Evolutionary conservation across 2,797 vertebrate species (phyloP), one percentile per base, ranked within the genome.

Genomic region (Clamator glandarius): DNA sequence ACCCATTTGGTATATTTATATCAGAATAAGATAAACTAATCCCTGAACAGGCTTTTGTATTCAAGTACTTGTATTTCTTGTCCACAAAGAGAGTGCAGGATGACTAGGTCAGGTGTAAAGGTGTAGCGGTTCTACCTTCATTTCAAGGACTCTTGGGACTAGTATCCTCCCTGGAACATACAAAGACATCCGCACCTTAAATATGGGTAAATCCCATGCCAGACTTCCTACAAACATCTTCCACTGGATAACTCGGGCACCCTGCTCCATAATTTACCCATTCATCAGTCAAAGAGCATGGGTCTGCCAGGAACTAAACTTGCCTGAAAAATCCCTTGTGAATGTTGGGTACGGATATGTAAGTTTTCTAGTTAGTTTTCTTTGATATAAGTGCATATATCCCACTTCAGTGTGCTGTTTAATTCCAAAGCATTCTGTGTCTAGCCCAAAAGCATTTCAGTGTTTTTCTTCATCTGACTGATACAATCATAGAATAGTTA

Each of bases 121-220:
- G 6, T 25, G 26, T 0, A 1, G 15, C 16, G 4, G 13, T 44
- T 13, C 4, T 46, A 28, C 11, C 16, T 62, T 67, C 6, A 11
- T 3, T 58, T 6, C 11, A 12, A 89, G 35, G 16, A 46, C 23
- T 42, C 7, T 63, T 25, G 62, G 15, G 23, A 35, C 21, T 41
- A 19, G 12, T 39, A 36, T 46, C 26, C 12, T 77, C 35, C 26
- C 35, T 73, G 42, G 26, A 50, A 33, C 23, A 19, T 2, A n/a
- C 6, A 41, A 20, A 58, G 58, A 48, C 39, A 76, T 4, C 15
- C 33, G 29, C n/a, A 81, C 13, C 19, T 67, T 42, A 83, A 18
- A 74, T 23, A 29, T 18, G 15, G 6, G 20, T 77, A 67, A 82
- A 67, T 42, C 24, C 29, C 18, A 29, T 20, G 10, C 4, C 19